These are phyloP conservation scores for Cybosia mesomella DNA, from an alignment of 2,888 invertebrate genomes.

Conservation along the genomic window DNA sequence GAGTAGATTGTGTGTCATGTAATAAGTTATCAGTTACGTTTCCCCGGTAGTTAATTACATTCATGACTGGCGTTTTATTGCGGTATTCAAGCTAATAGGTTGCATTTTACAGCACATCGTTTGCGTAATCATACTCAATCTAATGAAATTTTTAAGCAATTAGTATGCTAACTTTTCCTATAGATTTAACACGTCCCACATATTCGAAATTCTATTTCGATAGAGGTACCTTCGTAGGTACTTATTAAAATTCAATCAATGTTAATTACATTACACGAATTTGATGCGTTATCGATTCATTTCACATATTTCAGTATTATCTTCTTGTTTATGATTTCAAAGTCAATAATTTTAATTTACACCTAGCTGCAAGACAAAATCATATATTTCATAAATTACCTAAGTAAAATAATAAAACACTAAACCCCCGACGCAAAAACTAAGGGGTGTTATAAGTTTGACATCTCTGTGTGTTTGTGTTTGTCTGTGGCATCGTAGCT, in stretches of 20 bases:
- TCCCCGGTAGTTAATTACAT: constrained; percentile 16
- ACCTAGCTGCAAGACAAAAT: no score
- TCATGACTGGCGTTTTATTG: constrained; percentile 16
- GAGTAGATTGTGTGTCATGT: constrained; percentile 1
- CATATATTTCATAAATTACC: no score
- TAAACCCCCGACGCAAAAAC: no score
- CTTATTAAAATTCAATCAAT: neutral
- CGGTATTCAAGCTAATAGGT: constrained; percentile 30
- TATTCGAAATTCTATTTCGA: no score
- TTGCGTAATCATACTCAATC: constrained; percentile 20
- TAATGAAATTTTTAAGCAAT: no score
- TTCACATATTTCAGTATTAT: neutral
- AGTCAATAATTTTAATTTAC: no score
- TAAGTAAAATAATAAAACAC: no score
- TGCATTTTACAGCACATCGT: constrained; percentile 23
- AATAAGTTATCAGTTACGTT: constrained; percentile 2
- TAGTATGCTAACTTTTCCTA: no score
- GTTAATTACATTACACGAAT: neutral
- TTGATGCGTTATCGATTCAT: neutral
- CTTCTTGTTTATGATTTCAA: neutral
- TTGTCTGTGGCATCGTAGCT: no score
- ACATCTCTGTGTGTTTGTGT: no score
- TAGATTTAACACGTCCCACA: no score
- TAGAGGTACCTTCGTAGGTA: neutral
- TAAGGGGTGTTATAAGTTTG: no score